Base-by-base conservation (phyloP, 2,888 invertebrate species). In the Homarus gammarus region DNA sequence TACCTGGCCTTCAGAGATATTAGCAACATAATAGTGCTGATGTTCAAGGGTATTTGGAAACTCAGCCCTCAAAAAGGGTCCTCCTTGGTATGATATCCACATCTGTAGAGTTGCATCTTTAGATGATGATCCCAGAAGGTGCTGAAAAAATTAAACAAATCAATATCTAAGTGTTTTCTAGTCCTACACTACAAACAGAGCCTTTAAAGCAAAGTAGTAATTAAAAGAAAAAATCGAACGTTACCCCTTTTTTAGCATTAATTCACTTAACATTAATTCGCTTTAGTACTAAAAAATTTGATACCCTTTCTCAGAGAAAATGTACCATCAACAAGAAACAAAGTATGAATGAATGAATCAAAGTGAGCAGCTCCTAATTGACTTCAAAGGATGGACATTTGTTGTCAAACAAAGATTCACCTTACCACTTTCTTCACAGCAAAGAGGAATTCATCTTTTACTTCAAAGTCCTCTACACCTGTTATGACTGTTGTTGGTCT, bases 401-500 rank as follows among this genome's bases (percentile, higher is more conserved):
- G 15, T 18, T 56, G 1, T 18, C 6, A 56, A 36, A 77, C n/a
- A 38, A n/a, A 68, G 49, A 40, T 38, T 64, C 15, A 56, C 94
- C 95, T 95, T 93, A 96, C 96, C 94, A 95, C 94, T 93, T 95
- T 96, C 93, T 96, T 96, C 0, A 97, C 96, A 0, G 96, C 97
- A 94, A 98, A 98, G 95, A 97, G 96, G 93, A 96, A 98, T 93
- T 97, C 97, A 27, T 96, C 97, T 93, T 96, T 96, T 51, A 97
- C 95, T 93, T 96, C 96, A 94, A 98, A 97, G 93, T 98, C 97
- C 93, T 96, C 96, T 0, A 97, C 96, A 92, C 96, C 95, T 31
- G 95, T 95, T 77, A 96, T 95, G 44, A 97, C 93, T 0, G 44
- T 68, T 18, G 40, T 22, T 5, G 84, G 40, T 8, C 44, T n/a